Conservation (phyloP, 2,888 invertebrate genomes). For the Hemithea aestivaria region DNA sequence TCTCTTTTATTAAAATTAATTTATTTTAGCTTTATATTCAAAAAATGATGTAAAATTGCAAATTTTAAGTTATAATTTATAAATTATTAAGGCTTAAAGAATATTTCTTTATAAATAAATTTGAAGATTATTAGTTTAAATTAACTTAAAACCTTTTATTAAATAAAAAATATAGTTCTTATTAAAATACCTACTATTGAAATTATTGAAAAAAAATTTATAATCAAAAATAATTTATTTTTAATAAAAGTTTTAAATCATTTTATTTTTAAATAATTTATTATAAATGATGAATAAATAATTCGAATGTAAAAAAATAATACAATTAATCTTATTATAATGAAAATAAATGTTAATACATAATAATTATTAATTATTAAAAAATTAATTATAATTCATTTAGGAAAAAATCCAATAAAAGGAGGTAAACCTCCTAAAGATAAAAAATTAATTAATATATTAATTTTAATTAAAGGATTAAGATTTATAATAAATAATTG, state of each 20-base stretch:
- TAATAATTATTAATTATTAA: constrained; percentile 63
- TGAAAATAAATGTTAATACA: constrained; percentile 63
- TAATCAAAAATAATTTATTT: constrained; percentile 46
- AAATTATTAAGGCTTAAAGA: constrained; percentile 79
- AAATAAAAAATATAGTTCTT: constrained; percentile 55
- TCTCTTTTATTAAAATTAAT: constrained; percentile 67
- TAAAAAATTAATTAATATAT: constrained; percentile 73
- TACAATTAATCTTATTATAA: constrained; percentile 74
- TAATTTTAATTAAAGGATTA: constrained; percentile 67
- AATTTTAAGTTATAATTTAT: constrained; percentile 68
- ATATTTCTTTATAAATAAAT: constrained; percentile 77
- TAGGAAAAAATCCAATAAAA: constrained; percentile 81
- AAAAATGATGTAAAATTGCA: constrained; percentile 81
- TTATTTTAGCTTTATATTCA: constrained; percentile 67
- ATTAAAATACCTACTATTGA: constrained; percentile 50
- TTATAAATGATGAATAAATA: constrained; percentile 64
- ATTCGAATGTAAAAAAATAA: constrained; percentile 79
- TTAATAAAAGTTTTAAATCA: constrained; percentile 59
- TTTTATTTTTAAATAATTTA: constrained; percentile 70
- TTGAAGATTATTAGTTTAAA: constrained; percentile 81
- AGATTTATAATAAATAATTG: constrained; percentile 69
- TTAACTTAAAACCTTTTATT: constrained; percentile 78
- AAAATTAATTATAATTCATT: constrained; percentile 79
- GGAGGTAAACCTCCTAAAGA: constrained; percentile 80
- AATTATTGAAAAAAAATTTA: constrained; percentile 46